These are phyloP conservation scores for Ferrisia virgata DNA, from an alignment of 2,888 invertebrate species.

Conservation along the genomic window DNA sequence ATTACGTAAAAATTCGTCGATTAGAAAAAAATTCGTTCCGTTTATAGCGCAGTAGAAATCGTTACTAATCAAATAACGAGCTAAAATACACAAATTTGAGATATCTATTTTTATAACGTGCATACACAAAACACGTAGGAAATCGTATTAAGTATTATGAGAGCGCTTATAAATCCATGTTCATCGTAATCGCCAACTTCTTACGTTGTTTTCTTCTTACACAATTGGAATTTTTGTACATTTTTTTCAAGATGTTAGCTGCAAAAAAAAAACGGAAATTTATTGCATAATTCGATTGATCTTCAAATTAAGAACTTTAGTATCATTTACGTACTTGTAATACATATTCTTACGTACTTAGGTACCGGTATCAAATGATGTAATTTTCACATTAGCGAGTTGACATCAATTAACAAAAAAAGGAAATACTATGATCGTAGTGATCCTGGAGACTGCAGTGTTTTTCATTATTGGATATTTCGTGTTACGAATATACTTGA, in stretches of 20 bases:
- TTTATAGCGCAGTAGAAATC: constrained; percentile 34
- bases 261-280: too few relatives aligned
- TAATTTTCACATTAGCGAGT: too few relatives aligned
- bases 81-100: constrained; percentile 40
- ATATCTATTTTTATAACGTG: constrained; percentile 36
- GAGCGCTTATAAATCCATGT: neutral
- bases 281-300: too few relatives aligned
- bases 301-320: too few relatives aligned
- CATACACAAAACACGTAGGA: constrained; percentile 2
- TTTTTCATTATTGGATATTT: neutral
- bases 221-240: neutral
- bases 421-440: neutral
- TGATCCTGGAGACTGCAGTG: neutral
- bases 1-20: neutral
- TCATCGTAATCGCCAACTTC: neutral
- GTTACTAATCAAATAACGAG: constrained; percentile 35
- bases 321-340: too few relatives aligned
- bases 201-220: neutral
- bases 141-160: neutral
- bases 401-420: too few relatives aligned
- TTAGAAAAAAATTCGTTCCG: constrained; percentile 9
- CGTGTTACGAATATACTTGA: neutral
- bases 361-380: too few relatives aligned
- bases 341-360: too few relatives aligned
- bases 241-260: too few relatives aligned